Conservation (phyloP, 2,113 vertebrate genomes). For the Ploceus nigricollis region DNA sequence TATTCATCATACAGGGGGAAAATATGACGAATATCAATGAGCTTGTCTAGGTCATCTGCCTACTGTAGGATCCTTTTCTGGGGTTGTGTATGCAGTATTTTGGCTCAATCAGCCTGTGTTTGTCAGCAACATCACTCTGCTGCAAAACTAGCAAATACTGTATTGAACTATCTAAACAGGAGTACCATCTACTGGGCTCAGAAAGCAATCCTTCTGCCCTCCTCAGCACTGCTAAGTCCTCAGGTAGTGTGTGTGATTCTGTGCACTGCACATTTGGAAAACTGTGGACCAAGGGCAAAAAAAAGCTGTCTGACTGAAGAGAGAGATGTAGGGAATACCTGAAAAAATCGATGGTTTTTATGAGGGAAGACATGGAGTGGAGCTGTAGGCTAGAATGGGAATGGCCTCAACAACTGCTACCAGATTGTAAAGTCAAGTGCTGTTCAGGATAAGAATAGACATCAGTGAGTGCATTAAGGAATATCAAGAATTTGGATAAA, state of each 20-base stretch:
- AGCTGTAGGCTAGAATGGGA: not conserved
- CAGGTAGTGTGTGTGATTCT: not conserved
- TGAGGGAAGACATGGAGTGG: not conserved
- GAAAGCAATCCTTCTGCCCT: constrained; percentile 49
- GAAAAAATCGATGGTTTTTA: not conserved
- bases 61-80: not conserved
- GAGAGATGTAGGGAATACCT: not conserved
- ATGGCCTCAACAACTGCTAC: not conserved
- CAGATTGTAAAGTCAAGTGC: not conserved
- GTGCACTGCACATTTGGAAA: not conserved
- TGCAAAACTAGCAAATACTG: not conserved
- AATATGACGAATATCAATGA: not conserved
- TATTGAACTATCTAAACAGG: constrained; percentile 53
- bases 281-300: not conserved
- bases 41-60: not conserved
- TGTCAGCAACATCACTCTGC: not conserved
- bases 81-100: not conserved
- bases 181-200: constrained; percentile 64
- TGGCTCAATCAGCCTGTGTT: not conserved
- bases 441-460: not conserved
- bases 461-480: not conserved
- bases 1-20: not conserved
- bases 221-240: not conserved
- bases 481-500: not conserved
- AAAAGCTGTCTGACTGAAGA: not conserved